Evolutionary conservation across 2,888 invertebrate genomes (phyloP).

Genomic region (Rotaria socialis): DNA sequence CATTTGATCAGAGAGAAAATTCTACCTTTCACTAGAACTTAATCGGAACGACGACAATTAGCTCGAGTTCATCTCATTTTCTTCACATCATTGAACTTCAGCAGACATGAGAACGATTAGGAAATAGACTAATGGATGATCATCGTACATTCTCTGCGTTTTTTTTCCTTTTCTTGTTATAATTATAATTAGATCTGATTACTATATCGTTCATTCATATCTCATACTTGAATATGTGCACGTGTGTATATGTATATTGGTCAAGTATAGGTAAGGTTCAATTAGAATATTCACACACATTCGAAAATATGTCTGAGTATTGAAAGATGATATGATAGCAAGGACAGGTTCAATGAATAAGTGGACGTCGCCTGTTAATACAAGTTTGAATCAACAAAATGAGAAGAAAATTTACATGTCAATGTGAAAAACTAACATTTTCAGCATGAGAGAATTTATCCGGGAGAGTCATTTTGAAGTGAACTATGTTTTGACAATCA

Average conservation of each 20-base stretch:
- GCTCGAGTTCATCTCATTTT: background rate
- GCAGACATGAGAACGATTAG: background rate
- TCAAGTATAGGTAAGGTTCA: background rate
- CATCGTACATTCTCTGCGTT: background rate
- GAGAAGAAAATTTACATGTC: background rate
- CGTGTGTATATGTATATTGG: background rate
- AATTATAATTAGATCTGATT: conserved; percentile 17
- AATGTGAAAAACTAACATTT: background rate
- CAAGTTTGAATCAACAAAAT: background rate
- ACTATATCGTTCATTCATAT: background rate
- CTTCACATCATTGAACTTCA: background rate
- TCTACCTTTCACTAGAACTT: background rate
- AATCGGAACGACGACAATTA: background rate
- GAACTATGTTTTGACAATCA: background rate
- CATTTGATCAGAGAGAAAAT: background rate
- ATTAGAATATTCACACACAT: background rate
- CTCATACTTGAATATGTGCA: background rate
- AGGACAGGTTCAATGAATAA: background rate
- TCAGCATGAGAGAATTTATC: background rate
- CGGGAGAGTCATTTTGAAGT: background rate
- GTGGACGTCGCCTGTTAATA: background rate
- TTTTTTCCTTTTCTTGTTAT: background rate
- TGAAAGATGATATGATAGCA: conserved; percentile 12
- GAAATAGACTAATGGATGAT: background rate
- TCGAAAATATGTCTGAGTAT: background rate